Conservation (phyloP, 2,797 vertebrate species). For the Vespertilio murinus region DNA sequence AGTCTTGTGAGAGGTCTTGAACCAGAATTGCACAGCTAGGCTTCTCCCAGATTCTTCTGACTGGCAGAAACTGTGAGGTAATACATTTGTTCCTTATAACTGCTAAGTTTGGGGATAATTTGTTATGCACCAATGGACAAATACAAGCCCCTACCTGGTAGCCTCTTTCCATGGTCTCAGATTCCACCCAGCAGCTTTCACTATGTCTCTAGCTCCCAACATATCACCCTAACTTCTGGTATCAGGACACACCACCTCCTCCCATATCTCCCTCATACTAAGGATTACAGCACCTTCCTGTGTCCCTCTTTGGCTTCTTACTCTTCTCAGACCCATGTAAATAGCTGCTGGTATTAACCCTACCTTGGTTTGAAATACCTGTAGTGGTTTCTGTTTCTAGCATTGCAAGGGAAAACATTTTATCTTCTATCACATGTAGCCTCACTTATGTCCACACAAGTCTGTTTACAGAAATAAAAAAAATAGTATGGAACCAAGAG, state of each 20-base stretch:
- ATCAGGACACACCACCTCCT: background rate
- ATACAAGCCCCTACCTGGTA: background rate
- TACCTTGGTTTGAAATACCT: constrained; percentile 4
- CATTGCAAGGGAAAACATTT: constrained; percentile 44
- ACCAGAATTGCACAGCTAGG: background rate
- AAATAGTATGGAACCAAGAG: constrained; percentile 50
- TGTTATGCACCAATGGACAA: background rate
- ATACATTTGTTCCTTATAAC: background rate
- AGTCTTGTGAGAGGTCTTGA: background rate
- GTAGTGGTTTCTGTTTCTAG: constrained; percentile 29
- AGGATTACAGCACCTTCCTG: background rate
- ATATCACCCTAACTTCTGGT: background rate
- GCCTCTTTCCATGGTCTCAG: background rate
- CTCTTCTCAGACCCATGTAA: background rate
- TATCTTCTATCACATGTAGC: constrained; percentile 59
- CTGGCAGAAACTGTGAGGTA: background rate
- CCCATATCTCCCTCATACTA: background rate
- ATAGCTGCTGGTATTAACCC: background rate
- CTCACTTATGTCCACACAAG: constrained; percentile 55
- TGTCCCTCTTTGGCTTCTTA: background rate
- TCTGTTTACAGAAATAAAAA: constrained; percentile 64
- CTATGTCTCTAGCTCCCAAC: background rate
- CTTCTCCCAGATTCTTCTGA: background rate
- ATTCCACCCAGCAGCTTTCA: background rate
- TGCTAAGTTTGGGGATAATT: background rate